Evolutionary conservation across 1,140 invertebrate genomes (phyloP).

Genomic region (Drosophila auraria): DNA sequence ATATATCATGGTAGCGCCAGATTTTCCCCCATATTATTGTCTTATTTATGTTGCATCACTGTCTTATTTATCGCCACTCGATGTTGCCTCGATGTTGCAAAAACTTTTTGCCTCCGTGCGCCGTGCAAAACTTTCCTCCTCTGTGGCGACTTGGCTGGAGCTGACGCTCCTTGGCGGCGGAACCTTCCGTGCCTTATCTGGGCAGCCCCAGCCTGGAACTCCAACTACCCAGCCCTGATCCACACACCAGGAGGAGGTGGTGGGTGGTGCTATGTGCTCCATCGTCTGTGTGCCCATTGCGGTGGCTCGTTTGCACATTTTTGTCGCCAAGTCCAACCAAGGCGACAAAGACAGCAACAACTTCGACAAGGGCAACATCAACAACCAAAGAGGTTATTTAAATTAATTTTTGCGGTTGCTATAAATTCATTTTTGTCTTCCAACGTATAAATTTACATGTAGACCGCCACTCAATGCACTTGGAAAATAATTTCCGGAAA

Average conservation of each 20-base stretch:
- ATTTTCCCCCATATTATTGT: slow-evolving; percentile 61
- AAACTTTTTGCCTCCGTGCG: slow-evolving; percentile 25
- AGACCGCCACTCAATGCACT: slow-evolving; percentile 9
- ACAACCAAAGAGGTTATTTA: slow-evolving; percentile 66
- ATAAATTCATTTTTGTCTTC: slow-evolving; percentile 52
- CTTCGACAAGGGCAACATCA: slow-evolving; percentile 21
- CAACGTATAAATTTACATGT: slow-evolving; percentile 25
- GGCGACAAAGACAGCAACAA: slow-evolving; percentile 15
- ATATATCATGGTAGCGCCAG: slow-evolving; percentile 25
- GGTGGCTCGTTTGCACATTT: slow-evolving; percentile 18
- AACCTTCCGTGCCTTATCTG: slow-evolving; percentile 38
- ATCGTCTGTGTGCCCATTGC: slow-evolving; percentile 19
- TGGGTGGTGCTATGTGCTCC: not conserved
- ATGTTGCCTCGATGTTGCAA: slow-evolving; percentile 26
- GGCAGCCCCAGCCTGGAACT: not conserved
- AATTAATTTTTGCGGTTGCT: slow-evolving; percentile 75
- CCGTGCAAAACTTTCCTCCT: slow-evolving; percentile 22
- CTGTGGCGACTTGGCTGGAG: slow-evolving; percentile 1
- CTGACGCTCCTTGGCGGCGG: not conserved
- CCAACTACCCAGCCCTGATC: not conserved
- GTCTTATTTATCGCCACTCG: slow-evolving; percentile 63
- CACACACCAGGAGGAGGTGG: not conserved
- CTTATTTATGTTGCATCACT: slow-evolving; percentile 74
- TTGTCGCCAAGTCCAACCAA: slow-evolving; percentile 28
- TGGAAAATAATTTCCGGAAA: not conserved